phyloP scores from a whole-genome alignment of 2,113 vertebrate species.

The Larimichthys crocea region DNA sequence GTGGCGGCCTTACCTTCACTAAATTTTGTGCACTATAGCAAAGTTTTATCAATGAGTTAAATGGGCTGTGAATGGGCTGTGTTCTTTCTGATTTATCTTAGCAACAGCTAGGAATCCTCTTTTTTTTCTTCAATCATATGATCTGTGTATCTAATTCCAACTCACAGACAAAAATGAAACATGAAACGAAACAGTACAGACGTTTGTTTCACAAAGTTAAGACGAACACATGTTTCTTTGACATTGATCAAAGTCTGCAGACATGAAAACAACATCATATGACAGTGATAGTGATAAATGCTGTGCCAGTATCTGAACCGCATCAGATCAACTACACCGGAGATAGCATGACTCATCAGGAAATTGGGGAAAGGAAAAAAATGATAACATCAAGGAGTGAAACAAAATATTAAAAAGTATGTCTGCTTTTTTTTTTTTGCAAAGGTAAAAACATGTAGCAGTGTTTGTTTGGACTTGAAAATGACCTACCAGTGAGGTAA shows the following conservation, averaged over 20 bases:
- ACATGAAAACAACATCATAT: constrained; percentile 57
- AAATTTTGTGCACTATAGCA: too few relatives aligned
- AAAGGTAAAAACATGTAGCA: neutral
- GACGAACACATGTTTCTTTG: neutral
- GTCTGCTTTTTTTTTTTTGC: too few relatives aligned
- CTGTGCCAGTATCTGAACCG: constrained; percentile 7
- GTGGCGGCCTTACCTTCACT: too few relatives aligned
- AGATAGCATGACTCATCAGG: neutral
- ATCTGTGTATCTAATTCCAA: neutral
- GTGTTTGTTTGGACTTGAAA: neutral
- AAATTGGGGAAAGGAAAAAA: neutral
- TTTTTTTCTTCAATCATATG: constrained; percentile 27
- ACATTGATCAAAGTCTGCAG: constrained; percentile 21
- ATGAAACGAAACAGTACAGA: neutral
- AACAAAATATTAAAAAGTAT: neutral
- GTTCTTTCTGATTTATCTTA: too few relatives aligned
- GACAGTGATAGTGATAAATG: constrained; percentile 6
- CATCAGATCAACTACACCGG: constrained; percentile 16
- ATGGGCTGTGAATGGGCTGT: too few relatives aligned
- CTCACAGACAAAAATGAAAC: neutral
- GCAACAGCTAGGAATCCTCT: neutral
- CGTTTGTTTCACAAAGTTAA: neutral
- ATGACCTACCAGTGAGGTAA: neutral
- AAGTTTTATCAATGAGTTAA: too few relatives aligned
- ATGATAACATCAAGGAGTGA: neutral